Evolutionary conservation across 2,888 invertebrate genomes (phyloP).

Genomic region (Drosophila koepferae): DNA sequence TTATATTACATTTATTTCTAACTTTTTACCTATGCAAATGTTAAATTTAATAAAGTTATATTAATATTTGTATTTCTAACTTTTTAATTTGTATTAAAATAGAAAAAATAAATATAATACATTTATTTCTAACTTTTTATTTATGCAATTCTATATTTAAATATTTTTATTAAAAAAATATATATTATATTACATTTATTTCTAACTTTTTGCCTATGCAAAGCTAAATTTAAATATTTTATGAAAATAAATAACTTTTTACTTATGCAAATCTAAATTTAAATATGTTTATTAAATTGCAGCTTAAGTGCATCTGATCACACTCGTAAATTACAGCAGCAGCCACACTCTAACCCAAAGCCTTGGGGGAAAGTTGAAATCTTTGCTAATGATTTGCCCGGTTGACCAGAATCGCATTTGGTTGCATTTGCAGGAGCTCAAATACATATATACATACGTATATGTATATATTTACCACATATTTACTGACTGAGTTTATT

Average conservation of each 20-base stretch:
- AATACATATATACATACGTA: background rate
- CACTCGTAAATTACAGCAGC: conserved; percentile 37
- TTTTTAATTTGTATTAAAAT: too few species aligned
- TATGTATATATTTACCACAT: conserved; percentile 1
- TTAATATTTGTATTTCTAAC: too few species aligned
- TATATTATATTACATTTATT: too few species aligned
- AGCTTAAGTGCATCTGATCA: conserved; percentile 29
- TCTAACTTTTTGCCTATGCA: background rate
- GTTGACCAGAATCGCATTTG: conserved; percentile 58
- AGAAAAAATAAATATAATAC: too few species aligned
- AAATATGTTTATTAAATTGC: conserved; percentile 18
- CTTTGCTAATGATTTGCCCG: conserved; percentile 64
- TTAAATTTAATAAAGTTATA: too few species aligned
- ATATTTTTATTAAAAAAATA: too few species aligned
- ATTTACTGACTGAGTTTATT: conserved; percentile 16
- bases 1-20: too few species aligned
- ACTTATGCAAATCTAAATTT: conserved; percentile 7
- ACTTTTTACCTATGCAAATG: too few species aligned
- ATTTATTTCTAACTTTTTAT: too few species aligned
- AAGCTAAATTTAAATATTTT: too few species aligned
- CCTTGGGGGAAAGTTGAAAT: conserved; percentile 51
- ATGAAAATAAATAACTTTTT: background rate
- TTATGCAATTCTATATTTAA: background rate
- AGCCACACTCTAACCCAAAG: conserved; percentile 27
- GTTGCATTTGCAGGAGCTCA: conserved; percentile 14